Base-by-base conservation (phyloP, 2,797 vertebrate genomes). In the Graptemys geographica region DNA sequence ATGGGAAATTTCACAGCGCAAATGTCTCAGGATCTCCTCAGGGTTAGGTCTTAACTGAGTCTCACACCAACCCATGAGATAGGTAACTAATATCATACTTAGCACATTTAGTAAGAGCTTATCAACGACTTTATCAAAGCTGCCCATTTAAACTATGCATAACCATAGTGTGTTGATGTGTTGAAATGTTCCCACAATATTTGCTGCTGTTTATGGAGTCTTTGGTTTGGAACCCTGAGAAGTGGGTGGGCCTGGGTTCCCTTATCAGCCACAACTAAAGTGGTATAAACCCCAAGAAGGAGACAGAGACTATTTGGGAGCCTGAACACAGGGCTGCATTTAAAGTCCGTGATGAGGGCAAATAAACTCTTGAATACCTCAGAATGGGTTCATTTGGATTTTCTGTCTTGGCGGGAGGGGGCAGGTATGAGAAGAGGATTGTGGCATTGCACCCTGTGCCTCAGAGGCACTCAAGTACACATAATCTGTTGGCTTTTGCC, bases 401-500 rank as follows among this genome's bases (percentile, higher is more conserved):
- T 65, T 65, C 8, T 65, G 62, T n/a, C 16, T n/a, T 65, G 16
- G 31, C 16, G 1, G 33, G 33, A 65, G 62, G 33, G 16, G 41
- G 41, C 41, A 41, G 41, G n/a, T 18, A 21, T 37, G n/a, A 69
- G 9, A 69, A 37, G n/a, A 69, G 65, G 65, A 72, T 21, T 23
- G 19, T 23, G 10, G 5, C 41, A 72, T 37, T 72, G n/a, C 21
- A 72, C 10, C 2, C 69, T 41, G 21, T 11, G 19, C 11, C 69
- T 41, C 3, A 21, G 9, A 69, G n/a, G n/a, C 18, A 69, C 65
- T 41, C 12, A 31, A 62, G 6, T 31, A 33, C 3, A 31, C 31
- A 62, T 62, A 62, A 62, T 62, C 59, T 81, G 55, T 94, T 95
- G 96, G 94, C 88, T 96, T 94, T 91, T 41, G 94, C 86, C 83